Evolutionary conservation across 1,140 invertebrate species (phyloP), one percentile per base, ranked within the genome.

Genomic region (Achatina immaculata): DNA sequence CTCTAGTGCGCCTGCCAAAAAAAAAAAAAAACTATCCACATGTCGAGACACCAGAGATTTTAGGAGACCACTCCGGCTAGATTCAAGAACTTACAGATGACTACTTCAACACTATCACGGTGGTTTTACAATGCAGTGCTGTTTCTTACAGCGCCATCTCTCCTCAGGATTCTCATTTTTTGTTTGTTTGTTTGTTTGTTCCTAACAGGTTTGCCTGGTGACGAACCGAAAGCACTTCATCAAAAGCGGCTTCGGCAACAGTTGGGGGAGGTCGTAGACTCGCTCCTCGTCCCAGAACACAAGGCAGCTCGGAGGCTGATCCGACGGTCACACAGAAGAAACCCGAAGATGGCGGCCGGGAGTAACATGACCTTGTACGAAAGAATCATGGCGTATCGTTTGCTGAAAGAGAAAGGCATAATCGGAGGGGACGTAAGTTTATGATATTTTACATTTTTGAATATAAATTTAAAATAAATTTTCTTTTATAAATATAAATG

Each of bases 351-450:
- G 76, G 40, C 58, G 0, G 43, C 58, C 2, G 65, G 24, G 0
- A 78, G 40, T 40, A 78, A 78, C 48, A 66, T 78, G 76, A 78
- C 76, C 7, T 40, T 78, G 36, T 78, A 78, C 62, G 76, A 78
- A 40, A 62, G 76, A 24, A 78, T 78, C 62, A 78, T 78, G 42
- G 76, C 76, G 28, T 78, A 78, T 38, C 36, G 76, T 24, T n/a
- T 43, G 58, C 65, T 78, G 1, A 78, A 78, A 24, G 28, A 40
- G 62, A 55, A n/a, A 7, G 62, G 76, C 0, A 40, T 24, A 11
- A 28, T 9, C 7, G 48, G 48, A 36, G 31, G 28, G 28, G 28
- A 4, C 3, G 74, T 34, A 55, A 62, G 72, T 28, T n/a, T 7
- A 28, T n/a, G n/a, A n/a, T n/a, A n/a, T n/a, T n/a, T n/a, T n/a